Conservation (phyloP, 2,888 invertebrate genomes). For the Cerceris ruficornis region DNA sequence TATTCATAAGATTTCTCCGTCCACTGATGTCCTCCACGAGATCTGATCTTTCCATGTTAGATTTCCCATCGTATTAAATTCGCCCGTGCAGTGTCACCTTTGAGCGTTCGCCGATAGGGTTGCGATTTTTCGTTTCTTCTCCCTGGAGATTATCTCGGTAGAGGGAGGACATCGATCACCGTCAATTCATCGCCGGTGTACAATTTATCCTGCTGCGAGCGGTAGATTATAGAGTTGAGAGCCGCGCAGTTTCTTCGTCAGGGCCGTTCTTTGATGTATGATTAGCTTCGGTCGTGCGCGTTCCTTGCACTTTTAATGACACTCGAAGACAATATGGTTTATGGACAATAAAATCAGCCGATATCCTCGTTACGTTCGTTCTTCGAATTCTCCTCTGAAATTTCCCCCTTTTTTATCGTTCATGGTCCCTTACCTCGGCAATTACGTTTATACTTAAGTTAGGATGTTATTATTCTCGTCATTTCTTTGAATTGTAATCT, state of each 20-base stretch:
- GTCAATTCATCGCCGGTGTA: conserved; percentile 50
- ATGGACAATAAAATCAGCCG: conserved; percentile 32
- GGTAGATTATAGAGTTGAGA: conserved; percentile 46
- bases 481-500: too few species aligned
- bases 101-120: conserved; percentile 8
- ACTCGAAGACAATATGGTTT: conserved; percentile 43
- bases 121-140: conserved; percentile 35
- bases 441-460: too few species aligned
- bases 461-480: too few species aligned
- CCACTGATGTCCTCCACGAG: too few species aligned
- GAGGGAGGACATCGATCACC: conserved; percentile 55
- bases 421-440: neutral
- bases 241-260: conserved; percentile 49
- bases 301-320: conserved; percentile 43
- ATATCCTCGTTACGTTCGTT: neutral
- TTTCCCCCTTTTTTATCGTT: neutral
- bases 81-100: neutral
- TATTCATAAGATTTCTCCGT: too few species aligned
- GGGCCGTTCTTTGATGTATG: conserved; percentile 48
- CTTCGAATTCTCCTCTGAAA: neutral
- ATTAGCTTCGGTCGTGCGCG: conserved; percentile 31
- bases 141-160: conserved; percentile 27
- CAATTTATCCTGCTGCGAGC: conserved; percentile 52
- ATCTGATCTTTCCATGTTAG: too few species aligned
- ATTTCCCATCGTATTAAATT: too few species aligned